Conservation (phyloP, 1,140 invertebrate species). For the Teleogryllus occipitalis region DNA sequence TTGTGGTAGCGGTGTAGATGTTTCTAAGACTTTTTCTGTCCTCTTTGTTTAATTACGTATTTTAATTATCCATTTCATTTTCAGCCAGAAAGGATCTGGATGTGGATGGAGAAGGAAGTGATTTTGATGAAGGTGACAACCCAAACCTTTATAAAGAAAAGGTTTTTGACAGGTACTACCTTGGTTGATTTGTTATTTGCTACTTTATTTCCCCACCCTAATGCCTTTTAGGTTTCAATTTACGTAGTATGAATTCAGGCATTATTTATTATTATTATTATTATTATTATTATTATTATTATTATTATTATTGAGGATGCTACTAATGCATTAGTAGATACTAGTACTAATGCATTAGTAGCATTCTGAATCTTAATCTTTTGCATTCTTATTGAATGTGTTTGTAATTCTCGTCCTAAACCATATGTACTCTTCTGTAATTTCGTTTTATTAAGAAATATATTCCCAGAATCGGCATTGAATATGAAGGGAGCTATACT, state of each 20-base stretch:
- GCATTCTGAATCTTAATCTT: too few relatives aligned
- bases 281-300: too few relatives aligned
- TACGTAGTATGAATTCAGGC: background rate
- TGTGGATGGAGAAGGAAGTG: constrained; percentile 16
- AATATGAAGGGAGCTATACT: too few relatives aligned
- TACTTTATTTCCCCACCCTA: background rate
- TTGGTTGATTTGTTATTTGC: background rate
- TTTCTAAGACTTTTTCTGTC: background rate
- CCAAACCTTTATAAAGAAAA: constrained; percentile 12
- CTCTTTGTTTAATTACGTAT: background rate
- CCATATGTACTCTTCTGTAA: too few relatives aligned
- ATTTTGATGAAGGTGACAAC: constrained; percentile 12
- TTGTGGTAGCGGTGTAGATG: background rate
- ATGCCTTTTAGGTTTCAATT: background rate
- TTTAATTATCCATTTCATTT: constrained; percentile 3
- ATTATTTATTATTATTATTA: background rate
- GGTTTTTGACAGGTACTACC: constrained; percentile 17
- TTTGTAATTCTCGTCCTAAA: too few relatives aligned
- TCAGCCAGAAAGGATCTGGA: constrained; percentile 7
- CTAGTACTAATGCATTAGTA: too few relatives aligned
- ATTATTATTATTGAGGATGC: too few relatives aligned
- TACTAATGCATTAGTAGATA: too few relatives aligned
- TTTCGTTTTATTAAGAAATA: too few relatives aligned
- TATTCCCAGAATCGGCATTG: too few relatives aligned
- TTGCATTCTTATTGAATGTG: too few relatives aligned